Base-by-base conservation (phyloP, 2,888 invertebrate species). In the Syritta pipiens region DNA sequence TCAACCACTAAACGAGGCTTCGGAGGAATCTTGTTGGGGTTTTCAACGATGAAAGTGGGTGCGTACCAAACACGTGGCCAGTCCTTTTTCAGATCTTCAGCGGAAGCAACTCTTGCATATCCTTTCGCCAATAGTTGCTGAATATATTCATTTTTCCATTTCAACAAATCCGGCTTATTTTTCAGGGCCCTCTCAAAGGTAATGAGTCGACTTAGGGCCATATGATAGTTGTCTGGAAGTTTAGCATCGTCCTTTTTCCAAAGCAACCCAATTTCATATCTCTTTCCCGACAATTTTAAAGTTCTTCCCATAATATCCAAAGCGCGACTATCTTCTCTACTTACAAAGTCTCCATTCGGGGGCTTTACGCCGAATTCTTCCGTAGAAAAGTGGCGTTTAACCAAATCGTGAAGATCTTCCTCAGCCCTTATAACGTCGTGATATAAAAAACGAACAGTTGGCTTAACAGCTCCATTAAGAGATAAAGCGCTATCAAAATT, bases 121-220 rank as follows among this genome's bases (percentile, higher is more conserved):
- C 63, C 42, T 24, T 65, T 71, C 3, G 30, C 28, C 6, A 69
- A 10, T 55, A 68, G 68, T 7, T 26, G 37, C 1, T 30, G 19
- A 17, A 82, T 74, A 19, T 75, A 49, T 1, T 35, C 49, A 3
- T 49, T 69, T 20, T 75, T 75, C 32, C 44, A 44, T 6, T 62
- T 17, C 7, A 51, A 44, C 12, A 67, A 53, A 30, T 40, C 10
- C 7, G 14, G 7, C 37, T 74, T 62, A 6, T 24, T 82, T 76
- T 14, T 17, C 28, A 1, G 84, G 83, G 2, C 83, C 40, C 51
- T 83, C 84, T 84, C 84, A 84, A 4, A 67, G 75, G 19, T n/a
- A 30, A 30, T 60, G 77, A 9, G 49, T 10, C 35, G 62, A 42
- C 4, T 44, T 22, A 4, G 7, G 42, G 67, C 67, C 72, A 72